Conservation (phyloP, 2,888 invertebrate genomes). For the Germaria angustata region DNA sequence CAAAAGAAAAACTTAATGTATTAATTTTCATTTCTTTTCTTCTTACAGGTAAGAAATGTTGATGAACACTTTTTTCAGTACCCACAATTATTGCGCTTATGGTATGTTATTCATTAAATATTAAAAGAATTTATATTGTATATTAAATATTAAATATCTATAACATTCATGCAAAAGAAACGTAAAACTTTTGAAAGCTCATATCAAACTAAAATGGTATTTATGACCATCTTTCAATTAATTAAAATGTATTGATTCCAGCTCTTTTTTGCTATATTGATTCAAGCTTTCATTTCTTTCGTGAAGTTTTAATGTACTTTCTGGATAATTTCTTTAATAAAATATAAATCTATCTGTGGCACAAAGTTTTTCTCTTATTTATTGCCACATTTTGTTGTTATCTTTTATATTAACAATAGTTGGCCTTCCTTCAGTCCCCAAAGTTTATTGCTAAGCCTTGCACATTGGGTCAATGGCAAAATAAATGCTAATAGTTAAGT, state of each 20-base stretch:
- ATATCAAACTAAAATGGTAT: too few relatives aligned
- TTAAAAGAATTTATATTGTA: too few relatives aligned
- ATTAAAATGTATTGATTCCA: not conserved
- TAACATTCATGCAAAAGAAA: too few relatives aligned
- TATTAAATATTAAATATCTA: too few relatives aligned
- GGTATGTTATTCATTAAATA: too few relatives aligned
- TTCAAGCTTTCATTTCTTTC: not conserved
- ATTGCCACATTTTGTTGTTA: not conserved
- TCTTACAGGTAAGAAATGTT: slow-evolving; percentile 16
- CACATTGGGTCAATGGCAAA: not conserved
- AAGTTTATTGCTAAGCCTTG: not conserved
- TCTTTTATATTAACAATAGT: not conserved
- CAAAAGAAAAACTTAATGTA: too few relatives aligned
- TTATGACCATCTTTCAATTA: too few relatives aligned
- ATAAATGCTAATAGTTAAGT: not conserved
- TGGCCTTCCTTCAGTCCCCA: too few relatives aligned
- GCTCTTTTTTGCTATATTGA: not conserved
- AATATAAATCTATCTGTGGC: not conserved
- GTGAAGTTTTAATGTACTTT: slow-evolving; percentile 36
- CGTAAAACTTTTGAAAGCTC: too few relatives aligned
- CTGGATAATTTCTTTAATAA: slow-evolving; percentile 21
- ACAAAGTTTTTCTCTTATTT: not conserved
- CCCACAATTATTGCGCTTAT: too few relatives aligned
- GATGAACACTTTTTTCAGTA: not conserved
- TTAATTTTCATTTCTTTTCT: too few relatives aligned